Conservation (phyloP, 2,888 invertebrate genomes). For the Erebia palarica region DNA sequence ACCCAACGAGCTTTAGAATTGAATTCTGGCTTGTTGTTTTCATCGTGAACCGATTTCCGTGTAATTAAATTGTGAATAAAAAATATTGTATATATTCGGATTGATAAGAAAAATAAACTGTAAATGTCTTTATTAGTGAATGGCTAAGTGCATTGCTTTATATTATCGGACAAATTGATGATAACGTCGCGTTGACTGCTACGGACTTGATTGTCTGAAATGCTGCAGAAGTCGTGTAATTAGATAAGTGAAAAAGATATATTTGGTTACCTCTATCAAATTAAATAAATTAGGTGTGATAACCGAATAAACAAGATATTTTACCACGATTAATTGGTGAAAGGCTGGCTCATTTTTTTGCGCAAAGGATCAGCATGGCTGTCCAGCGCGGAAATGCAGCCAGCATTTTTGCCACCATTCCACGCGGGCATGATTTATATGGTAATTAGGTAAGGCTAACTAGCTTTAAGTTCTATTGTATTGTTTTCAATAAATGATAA, state of each 20-base stretch:
- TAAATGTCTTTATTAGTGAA: neutral
- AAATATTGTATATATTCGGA: neutral
- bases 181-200: neutral
- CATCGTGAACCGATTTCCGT: neutral
- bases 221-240: neutral
- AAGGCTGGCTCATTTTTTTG: too few species aligned
- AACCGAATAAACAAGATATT: too few species aligned
- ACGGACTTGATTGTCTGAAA: neutral
- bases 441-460: too few species aligned
- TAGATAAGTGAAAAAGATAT: neutral
- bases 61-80: neutral
- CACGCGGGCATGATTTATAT: too few species aligned
- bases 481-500: too few species aligned
- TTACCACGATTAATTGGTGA: too few species aligned
- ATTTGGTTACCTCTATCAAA: neutral
- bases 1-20: slow-evolving; percentile 20
- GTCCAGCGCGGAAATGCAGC: too few species aligned
- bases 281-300: too few species aligned
- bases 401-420: too few species aligned
- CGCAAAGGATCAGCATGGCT: too few species aligned
- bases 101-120: neutral
- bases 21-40: neutral
- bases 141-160: neutral
- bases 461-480: too few species aligned
- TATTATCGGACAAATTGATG: neutral